phyloP scores from a whole-genome alignment of 2,797 vertebrate species.

The Furcifer pardalis region DNA sequence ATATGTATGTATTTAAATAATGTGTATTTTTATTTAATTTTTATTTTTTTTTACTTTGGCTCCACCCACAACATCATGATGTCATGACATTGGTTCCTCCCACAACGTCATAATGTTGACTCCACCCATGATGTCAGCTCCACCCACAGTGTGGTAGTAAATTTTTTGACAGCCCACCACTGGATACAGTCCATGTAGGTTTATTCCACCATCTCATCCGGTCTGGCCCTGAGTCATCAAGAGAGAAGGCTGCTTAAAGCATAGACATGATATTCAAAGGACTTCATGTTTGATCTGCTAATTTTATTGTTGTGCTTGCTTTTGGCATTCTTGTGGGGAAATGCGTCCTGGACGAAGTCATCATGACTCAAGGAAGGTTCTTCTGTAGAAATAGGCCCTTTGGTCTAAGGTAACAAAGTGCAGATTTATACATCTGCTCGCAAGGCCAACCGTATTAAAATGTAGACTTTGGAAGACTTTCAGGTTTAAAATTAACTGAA shows the following conservation, averaged over 20 bases:
- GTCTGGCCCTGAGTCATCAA: background rate
- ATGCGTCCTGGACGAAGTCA: background rate
- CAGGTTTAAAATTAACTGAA: slow-evolving; percentile 73
- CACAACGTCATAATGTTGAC: too few relatives aligned
- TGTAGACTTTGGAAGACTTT: slow-evolving; percentile 67
- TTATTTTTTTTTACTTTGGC: too few relatives aligned
- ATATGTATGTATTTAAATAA: too few relatives aligned
- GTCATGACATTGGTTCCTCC: too few relatives aligned
- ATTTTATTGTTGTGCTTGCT: background rate
- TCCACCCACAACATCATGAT: too few relatives aligned
- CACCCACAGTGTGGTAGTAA: too few relatives aligned
- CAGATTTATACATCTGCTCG: slow-evolving; percentile 63
- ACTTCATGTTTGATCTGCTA: background rate
- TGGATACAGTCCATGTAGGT: background rate
- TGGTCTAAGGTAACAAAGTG: slow-evolving; percentile 37
- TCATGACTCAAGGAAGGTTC: background rate
- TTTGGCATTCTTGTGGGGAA: background rate
- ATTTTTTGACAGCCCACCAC: too few relatives aligned
- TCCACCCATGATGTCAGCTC: too few relatives aligned
- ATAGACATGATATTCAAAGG: background rate
- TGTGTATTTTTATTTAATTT: too few relatives aligned
- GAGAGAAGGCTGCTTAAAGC: background rate
- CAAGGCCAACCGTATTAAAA: slow-evolving; percentile 64
- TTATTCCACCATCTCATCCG: background rate
- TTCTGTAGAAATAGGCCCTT: slow-evolving; percentile 42